A percentile compares a stretch with the other conserved stretches of the same genome.
These are phyloP conservation scores for Agrochola lychnidis DNA, from an alignment of 2,888 invertebrate species.

Conservation along the genomic window DNA sequence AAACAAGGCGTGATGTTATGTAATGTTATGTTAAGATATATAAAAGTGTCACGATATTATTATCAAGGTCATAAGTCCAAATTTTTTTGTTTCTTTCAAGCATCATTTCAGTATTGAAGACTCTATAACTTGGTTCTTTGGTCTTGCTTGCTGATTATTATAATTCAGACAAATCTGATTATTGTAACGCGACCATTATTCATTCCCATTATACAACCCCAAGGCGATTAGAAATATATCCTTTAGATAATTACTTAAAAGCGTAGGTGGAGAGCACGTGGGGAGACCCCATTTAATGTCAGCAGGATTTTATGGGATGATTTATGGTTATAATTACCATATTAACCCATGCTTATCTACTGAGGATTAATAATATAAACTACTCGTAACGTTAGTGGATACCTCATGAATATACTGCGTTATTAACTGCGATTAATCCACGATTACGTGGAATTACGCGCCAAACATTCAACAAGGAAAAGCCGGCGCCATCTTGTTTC, in stretches of 20 bases:
- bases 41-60: too few relatives aligned
- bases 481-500: background rate
- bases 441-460: constrained; percentile 1
- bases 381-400: background rate
- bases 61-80: background rate
- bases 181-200: background rate
- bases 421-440: constrained; percentile 8
- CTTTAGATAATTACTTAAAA: constrained; percentile 5
- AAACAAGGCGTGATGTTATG: too few relatives aligned
- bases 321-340: constrained; percentile 23
- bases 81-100: too few relatives aligned
- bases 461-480: background rate
- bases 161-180: too few relatives aligned
- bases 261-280: background rate
- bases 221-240: background rate
- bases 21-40: too few relatives aligned
- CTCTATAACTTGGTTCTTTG: background rate
- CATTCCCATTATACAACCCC: background rate
- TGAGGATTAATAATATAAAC: constrained; percentile 5
- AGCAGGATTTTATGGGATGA: constrained; percentile 3
- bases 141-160: too few relatives aligned
- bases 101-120: background rate
- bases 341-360: background rate
- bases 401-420: constrained; percentile 20
- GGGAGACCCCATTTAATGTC: constrained; percentile 10